Conservation (phyloP, 2,797 vertebrate species). For the Setipinna tenuifilis region DNA sequence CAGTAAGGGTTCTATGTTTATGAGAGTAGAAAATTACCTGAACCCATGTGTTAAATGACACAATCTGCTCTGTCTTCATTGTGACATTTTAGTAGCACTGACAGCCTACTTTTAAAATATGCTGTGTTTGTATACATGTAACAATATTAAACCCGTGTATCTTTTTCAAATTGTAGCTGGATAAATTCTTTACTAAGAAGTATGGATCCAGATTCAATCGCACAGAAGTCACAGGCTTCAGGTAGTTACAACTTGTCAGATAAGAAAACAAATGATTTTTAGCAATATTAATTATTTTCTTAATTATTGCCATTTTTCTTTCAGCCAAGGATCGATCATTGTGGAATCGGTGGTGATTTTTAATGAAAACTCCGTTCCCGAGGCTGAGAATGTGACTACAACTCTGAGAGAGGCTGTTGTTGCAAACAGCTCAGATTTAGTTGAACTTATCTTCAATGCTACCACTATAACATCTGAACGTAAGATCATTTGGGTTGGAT, state of each 20-base stretch:
- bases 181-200: background rate
- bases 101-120: too few relatives aligned
- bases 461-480: background rate
- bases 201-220: conserved; percentile 9
- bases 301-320: background rate
- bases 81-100: too few relatives aligned
- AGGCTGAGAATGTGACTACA: background rate
- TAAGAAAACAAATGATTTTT: too few relatives aligned
- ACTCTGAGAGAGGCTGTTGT: background rate
- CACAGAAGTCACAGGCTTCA: conserved; percentile 9
- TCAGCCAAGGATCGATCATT: background rate
- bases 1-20: too few relatives aligned
- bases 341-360: background rate
- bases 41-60: too few relatives aligned
- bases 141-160: too few relatives aligned
- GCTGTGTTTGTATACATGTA: too few relatives aligned
- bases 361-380: background rate
- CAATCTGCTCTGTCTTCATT: too few relatives aligned
- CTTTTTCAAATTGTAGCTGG: background rate
- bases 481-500: background rate
- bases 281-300: background rate
- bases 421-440: background rate
- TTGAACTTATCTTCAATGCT: background rate
- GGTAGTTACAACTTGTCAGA: background rate
- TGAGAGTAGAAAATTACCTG: too few relatives aligned